phyloP scores from a whole-genome alignment of 2,888 invertebrate species.

The Agapostemon virescens region DNA sequence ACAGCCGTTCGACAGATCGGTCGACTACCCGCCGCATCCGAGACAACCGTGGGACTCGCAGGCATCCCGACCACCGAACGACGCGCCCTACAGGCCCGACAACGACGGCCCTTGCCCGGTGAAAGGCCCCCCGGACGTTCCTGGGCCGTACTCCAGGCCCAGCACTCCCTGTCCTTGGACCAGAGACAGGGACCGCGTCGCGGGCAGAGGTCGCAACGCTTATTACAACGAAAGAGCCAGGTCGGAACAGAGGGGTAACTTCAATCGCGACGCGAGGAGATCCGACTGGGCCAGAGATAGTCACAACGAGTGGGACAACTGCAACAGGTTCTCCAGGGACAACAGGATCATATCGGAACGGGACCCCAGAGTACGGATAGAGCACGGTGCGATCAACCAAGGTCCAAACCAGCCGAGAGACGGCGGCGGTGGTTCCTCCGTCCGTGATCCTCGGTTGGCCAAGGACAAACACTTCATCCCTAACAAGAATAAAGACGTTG shows the following conservation, averaged over 20 bases:
- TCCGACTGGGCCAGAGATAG: conserved; percentile 59
- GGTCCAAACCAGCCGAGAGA: conserved; percentile 48
- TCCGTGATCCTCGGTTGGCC: conserved; percentile 69
- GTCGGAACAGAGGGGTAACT: conserved; percentile 54
- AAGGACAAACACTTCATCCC: conserved; percentile 62
- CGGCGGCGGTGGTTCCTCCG: conserved; percentile 17
- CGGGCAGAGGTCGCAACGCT: conserved; percentile 56
- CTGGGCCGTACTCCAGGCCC: conserved; percentile 43
- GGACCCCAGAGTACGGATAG: conserved; percentile 64
- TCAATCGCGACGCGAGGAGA: conserved; percentile 64
- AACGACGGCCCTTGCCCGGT: conserved; percentile 46
- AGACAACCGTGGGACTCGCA: conserved; percentile 64
- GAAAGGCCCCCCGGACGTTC: conserved; percentile 21
- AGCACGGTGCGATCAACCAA: conserved; percentile 47
- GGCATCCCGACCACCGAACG: conserved; percentile 24
- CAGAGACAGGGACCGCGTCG: conserved; percentile 51
- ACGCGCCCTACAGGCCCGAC: conserved; percentile 49
- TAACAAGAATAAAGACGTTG: conserved; percentile 51
- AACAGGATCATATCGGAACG: conserved; percentile 60
- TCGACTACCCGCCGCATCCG: conserved; percentile 64
- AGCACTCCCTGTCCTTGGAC: conserved; percentile 59
- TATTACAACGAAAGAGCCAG: conserved; percentile 66
- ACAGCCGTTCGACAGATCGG: conserved; percentile 60
- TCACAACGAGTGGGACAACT: conserved; percentile 51
- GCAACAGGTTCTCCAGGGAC: conserved; percentile 60